These are phyloP conservation scores for Strigamia crassipes DNA, from an alignment of 2,888 invertebrate species.

Conservation along the genomic window DNA sequence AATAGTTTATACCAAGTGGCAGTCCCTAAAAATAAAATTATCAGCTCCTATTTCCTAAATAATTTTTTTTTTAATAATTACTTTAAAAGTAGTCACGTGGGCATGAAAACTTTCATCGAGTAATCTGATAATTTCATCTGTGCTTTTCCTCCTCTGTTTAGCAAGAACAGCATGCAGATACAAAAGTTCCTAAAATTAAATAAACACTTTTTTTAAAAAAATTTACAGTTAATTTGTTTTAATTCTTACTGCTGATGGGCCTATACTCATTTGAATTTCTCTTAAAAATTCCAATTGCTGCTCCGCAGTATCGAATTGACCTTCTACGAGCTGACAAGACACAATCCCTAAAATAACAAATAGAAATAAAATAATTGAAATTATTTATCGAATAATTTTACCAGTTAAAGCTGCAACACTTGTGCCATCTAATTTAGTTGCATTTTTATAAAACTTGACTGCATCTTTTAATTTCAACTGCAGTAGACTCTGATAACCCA, in stretches of 20 bases:
- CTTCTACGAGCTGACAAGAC: conserved; percentile 76
- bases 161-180: conserved; percentile 60
- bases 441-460: conserved; percentile 75
- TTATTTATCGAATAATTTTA: conserved; percentile 46
- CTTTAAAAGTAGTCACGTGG: conserved; percentile 58
- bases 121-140: conserved; percentile 57
- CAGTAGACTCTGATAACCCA: conserved; percentile 78
- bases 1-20: conserved; percentile 75
- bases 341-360: conserved; percentile 70
- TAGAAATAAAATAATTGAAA: neutral
- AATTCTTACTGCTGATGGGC: conserved; percentile 67
- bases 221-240: neutral
- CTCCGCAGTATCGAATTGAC: conserved; percentile 73
- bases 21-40: conserved; percentile 56
- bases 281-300: conserved; percentile 85
- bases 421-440: conserved; percentile 82
- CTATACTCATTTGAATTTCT: conserved; percentile 73
- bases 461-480: conserved; percentile 79
- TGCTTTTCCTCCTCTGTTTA: conserved; percentile 56
- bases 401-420: conserved; percentile 72
- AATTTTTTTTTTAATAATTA: conserved; percentile 47
- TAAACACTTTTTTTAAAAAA: neutral
- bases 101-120: conserved; percentile 58
- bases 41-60: neutral
- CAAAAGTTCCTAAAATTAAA: conserved; percentile 56